Conservation (phyloP, 2,113 vertebrate species). For the Corythoichthys haematopterus region DNA sequence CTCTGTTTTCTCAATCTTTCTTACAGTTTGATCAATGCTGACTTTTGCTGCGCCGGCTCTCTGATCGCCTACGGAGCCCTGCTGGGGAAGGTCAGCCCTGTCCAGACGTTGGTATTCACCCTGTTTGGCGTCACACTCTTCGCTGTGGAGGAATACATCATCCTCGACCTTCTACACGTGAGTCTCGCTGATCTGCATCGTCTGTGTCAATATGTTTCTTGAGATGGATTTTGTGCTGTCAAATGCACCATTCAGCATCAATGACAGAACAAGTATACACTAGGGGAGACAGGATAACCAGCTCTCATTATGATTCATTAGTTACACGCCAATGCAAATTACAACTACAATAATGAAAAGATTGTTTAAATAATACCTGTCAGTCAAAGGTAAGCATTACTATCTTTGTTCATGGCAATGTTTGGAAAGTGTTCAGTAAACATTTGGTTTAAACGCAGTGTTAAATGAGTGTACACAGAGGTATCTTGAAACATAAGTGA, state of each 20-base stretch:
- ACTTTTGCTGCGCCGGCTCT: slow-evolving; percentile 89
- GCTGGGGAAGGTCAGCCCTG: slow-evolving; percentile 89
- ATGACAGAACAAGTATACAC: neutral
- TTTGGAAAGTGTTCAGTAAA: no score
- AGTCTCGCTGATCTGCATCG: slow-evolving; percentile 46
- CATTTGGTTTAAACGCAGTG: no score
- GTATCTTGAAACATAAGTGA: no score
- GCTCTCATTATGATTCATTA: neutral
- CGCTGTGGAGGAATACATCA: slow-evolving; percentile 87
- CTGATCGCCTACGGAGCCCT: slow-evolving; percentile 91
- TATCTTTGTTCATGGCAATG: no score
- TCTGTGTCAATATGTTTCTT: neutral
- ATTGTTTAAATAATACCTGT: neutral
- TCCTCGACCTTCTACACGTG: slow-evolving; percentile 84
- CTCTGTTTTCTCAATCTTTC: neutral
- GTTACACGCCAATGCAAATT: neutral
- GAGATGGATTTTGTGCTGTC: neutral
- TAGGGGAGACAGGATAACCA: neutral
- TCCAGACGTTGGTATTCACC: slow-evolving; percentile 88
- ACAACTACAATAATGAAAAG: neutral
- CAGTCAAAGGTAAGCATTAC: neutral
- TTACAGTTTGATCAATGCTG: slow-evolving; percentile 89
- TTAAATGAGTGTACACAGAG: no score
- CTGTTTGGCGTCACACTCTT: slow-evolving; percentile 89
- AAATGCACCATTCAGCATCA: neutral